A percentile compares a stretch with the other conserved stretches of the same genome.
Conservation (phyloP, 2,888 invertebrate genomes). For the Eilema griseolum region DNA sequence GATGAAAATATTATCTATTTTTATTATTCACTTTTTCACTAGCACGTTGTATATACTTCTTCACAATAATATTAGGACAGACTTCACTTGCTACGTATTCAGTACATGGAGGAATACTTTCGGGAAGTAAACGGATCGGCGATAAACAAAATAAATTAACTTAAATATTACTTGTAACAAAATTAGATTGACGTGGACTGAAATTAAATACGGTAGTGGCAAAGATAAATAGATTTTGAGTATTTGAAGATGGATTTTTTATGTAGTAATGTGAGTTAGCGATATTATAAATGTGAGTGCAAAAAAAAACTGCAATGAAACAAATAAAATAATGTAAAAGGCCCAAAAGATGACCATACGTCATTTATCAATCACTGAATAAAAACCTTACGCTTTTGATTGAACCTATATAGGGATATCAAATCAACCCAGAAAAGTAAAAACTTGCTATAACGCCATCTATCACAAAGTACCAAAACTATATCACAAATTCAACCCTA, state of each 20-base stretch:
- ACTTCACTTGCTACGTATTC: conserved; percentile 28
- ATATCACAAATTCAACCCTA: conserved; percentile 23
- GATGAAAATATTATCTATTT: background rate
- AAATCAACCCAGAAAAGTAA: background rate
- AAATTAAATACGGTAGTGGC: conserved; percentile 42
- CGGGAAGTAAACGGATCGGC: conserved; percentile 58
- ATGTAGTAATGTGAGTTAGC: conserved; percentile 5
- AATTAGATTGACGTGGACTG: conserved; percentile 46
- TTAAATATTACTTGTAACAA: conserved; percentile 22
- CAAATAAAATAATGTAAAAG: background rate
- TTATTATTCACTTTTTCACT: background rate
- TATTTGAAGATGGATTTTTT: conserved; percentile 15
- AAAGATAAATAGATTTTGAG: conserved; percentile 27
- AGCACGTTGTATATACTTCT: background rate
- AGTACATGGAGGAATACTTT: conserved; percentile 27
- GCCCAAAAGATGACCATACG: background rate
- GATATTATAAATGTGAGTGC: background rate
- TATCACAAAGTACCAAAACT: conserved; percentile 9
- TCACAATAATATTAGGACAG: conserved; percentile 7
- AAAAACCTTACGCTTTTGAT: background rate
- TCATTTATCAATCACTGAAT: background rate
- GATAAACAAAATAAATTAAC: conserved; percentile 32
- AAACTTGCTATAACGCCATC: conserved; percentile 8
- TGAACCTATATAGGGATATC: background rate
- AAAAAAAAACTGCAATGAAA: background rate